A percentile compares a stretch with the other conserved stretches of the same genome.
These are phyloP conservation scores for Phalacrocorax pelagicus DNA, from an alignment of 2,113 vertebrate species.

Conservation along the genomic window DNA sequence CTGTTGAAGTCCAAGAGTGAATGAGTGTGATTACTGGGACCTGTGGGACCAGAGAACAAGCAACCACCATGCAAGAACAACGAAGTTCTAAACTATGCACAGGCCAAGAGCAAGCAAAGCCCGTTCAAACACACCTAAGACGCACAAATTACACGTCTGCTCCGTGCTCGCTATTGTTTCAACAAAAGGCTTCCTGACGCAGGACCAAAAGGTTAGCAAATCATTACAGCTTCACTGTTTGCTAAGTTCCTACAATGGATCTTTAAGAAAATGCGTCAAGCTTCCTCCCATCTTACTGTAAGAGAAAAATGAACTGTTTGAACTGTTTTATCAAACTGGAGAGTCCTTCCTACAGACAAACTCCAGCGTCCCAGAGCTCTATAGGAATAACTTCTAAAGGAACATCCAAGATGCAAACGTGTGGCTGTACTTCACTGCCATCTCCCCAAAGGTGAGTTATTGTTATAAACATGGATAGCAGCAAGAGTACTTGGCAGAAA, in stretches of 20 bases:
- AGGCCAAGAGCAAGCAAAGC: neutral
- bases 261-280: neutral
- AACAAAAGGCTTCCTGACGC: neutral
- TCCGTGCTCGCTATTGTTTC: accelerated
- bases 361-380: neutral
- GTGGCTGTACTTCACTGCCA: accelerated
- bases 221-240: accelerated
- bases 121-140: neutral
- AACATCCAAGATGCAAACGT: neutral
- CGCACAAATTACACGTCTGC: neutral
- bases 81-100: accelerated
- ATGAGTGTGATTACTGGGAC: accelerated
- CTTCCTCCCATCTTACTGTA: neutral
- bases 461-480: neutral
- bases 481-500: neutral
- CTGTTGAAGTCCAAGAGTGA: neutral
- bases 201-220: neutral
- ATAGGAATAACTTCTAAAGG: neutral
- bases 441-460: neutral
- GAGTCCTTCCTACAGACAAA: neutral
- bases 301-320: neutral
- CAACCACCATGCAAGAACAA: accelerated
- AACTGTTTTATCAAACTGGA: neutral
- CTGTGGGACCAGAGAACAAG: neutral
- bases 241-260: neutral